A percentile compares a stretch with the other conserved stretches of the same genome.
Evolutionary conservation across 2,888 invertebrate genomes (phyloP).

Genomic region (Mylabris sibirica): DNA sequence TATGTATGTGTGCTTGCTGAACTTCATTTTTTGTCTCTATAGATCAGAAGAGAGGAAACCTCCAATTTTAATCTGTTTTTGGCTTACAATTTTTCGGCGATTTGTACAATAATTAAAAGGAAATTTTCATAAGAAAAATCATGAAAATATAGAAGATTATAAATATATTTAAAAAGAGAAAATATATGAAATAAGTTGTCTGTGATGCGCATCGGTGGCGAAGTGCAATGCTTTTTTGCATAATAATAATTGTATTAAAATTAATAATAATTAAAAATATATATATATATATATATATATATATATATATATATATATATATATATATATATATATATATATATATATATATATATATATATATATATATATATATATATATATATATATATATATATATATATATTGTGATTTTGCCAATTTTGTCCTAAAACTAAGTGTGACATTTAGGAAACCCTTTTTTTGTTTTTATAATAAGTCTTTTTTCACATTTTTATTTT

Average conservation of each 20-base stretch:
- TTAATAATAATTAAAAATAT: constrained; percentile 28
- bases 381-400: no score
- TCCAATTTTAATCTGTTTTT: constrained; percentile 34
- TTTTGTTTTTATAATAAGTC: constrained; percentile 47
- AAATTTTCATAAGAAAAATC: neutral
- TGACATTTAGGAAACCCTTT: constrained; percentile 56
- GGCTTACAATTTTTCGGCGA: constrained; percentile 45
- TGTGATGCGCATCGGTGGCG: constrained; percentile 60
- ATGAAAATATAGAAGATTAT: no score
- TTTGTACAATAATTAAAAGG: constrained; percentile 44
- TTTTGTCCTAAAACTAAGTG: constrained; percentile 56
- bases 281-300: no score
- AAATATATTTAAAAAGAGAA: neutral
- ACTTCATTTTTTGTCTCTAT: neutral
- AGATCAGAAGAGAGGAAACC: constrained; percentile 35
- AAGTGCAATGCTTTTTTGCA: constrained; percentile 59
- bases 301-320: no score
- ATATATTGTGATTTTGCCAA: constrained; percentile 61
- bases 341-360: no score
- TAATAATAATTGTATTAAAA: constrained; percentile 21
- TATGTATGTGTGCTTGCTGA: constrained; percentile 50
- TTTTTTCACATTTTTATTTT: constrained; percentile 59
- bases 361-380: no score
- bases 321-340: no score
- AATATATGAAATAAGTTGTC: constrained; percentile 50